Evolutionary conservation across 2,797 vertebrate species (phyloP), one percentile per base, ranked within the genome.

Genomic region (Sardinella longiceps): DNA sequence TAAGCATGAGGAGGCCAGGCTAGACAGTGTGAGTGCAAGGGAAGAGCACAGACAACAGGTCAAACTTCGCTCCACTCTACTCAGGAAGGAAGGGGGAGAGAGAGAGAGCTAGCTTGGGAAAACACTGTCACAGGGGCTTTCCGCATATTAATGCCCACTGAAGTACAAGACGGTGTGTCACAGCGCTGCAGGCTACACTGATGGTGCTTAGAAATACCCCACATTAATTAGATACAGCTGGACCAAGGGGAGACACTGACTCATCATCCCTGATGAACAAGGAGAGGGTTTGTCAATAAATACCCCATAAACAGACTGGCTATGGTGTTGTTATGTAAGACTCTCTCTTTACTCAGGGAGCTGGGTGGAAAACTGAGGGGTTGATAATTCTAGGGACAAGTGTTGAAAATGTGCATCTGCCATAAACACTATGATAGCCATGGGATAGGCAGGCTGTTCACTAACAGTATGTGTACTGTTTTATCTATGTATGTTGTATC

Each of bases 171-270:
- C 74, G n/a, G 37, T 84, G 48, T 74, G 84, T 85, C 82, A 74
- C 80, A 12, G n/a, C 77, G 30, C 84, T 81, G n/a, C 23, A 23
- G 82, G 84, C 82, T 53, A 85, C 43, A 81, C 46, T 43, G 48
- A 39, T n/a, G 46, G 39, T 66, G 84, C 56, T 84, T 84, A 46
- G 86, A 84, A 84, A 60, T 53, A 51, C 48, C 28, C 84, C 83
- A 82, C 63, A 60, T 51, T 81, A 86, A 88, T 88, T 66, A 80
- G 43, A 84, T 60, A 82, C 86, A 87, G 85, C 85, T 83, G 50
- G 60, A 83, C 80, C 25, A 46, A 46, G 84, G 84, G 81, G 30
- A 45, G 43, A 46, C 37, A 80, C 50, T 20, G 50, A 63, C 82
- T 85, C 82, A 85, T 85, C 45, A 70, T 51, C 12, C 37, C 37